A percentile compares a stretch with the other conserved stretches of the same genome.
Evolutionary conservation across 2,888 invertebrate genomes (phyloP).

Genomic region (Polylopha cassiicola): DNA sequence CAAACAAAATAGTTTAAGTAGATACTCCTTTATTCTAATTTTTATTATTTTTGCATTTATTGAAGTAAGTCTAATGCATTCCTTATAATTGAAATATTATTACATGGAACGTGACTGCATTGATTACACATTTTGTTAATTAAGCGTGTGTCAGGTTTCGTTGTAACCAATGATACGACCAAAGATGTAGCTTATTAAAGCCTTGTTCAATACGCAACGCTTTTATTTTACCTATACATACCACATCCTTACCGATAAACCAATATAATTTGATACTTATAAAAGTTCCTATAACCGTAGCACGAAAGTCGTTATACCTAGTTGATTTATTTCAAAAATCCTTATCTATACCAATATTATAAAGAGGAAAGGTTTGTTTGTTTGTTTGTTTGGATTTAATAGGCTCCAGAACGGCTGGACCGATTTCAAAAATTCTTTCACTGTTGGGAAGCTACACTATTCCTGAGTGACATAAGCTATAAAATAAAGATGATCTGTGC

Average conservation of each 20-base stretch:
- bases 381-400: no score
- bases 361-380: no score
- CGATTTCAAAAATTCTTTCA: no score
- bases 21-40: conserved; percentile 16
- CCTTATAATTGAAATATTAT: conserved; percentile 43
- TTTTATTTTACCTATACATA: conserved; percentile 33
- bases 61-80: conserved; percentile 52
- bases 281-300: no score
- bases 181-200: conserved; percentile 79
- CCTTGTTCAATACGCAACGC: conserved; percentile 55
- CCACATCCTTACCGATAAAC: background rate
- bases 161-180: conserved; percentile 82
- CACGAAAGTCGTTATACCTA: no score
- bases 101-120: conserved; percentile 32
- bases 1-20: conserved; percentile 54
- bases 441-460: no score
- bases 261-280: no score
- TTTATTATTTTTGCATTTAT: conserved; percentile 51
- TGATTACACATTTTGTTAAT: conserved; percentile 36
- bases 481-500: no score
- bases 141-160: conserved; percentile 52
- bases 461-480: no score
- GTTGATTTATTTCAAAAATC: no score
- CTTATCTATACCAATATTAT: no score
- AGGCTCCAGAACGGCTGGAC: no score